Conservation (phyloP, 2,888 invertebrate species). For the Omphaloscelis lunosa region DNA sequence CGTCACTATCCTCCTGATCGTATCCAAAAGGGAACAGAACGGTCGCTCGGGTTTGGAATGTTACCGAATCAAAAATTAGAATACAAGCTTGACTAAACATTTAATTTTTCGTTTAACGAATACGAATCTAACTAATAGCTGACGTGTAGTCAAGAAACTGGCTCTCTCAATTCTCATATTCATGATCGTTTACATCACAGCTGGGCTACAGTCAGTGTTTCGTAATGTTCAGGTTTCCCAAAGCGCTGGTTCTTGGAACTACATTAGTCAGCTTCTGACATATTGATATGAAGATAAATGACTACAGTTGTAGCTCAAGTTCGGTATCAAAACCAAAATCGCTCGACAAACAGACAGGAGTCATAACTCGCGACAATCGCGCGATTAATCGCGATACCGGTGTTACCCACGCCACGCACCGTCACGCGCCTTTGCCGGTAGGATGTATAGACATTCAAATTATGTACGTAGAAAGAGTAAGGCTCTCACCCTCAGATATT, state of each 20-base stretch:
- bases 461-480: not conserved
- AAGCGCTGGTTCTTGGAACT: not conserved
- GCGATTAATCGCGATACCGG: conserved; percentile 36
- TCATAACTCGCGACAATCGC: conserved; percentile 57
- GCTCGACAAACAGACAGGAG: conserved; percentile 24
- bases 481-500: not conserved
- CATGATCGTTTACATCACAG: conserved; percentile 4
- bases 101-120: conserved; percentile 5
- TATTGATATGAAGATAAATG: conserved; percentile 57
- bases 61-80: not conserved
- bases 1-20: not conserved
- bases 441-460: not conserved
- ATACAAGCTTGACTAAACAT: not conserved
- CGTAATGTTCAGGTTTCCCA: conserved; percentile 11
- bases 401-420: conserved; percentile 49
- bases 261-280: conserved; percentile 39
- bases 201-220: not conserved
- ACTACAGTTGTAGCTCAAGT: conserved; percentile 16
- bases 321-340: conserved; percentile 53
- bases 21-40: not conserved
- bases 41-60: too few relatives aligned
- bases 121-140: conserved; percentile 28
- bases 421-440: not conserved
- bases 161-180: conserved; percentile 16
- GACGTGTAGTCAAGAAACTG: conserved; percentile 8